Evolutionary conservation across 2,113 vertebrate genomes (phyloP).

Genomic region (Fregetta grallaria): DNA sequence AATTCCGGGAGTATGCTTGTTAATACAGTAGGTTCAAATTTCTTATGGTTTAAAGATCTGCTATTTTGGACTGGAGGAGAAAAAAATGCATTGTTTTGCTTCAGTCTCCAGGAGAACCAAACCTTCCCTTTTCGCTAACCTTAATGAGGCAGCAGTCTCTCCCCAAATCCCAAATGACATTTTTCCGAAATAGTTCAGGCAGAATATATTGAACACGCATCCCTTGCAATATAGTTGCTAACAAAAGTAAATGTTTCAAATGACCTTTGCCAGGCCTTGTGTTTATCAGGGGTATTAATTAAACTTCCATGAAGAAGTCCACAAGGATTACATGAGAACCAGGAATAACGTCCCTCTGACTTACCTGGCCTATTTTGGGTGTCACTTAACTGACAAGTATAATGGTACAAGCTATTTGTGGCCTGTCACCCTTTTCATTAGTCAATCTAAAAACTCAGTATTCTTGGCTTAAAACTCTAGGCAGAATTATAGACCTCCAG

Average conservation of each 20-base stretch:
- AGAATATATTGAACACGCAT: background rate
- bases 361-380: background rate
- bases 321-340: background rate
- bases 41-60: background rate
- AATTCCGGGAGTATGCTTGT: background rate
- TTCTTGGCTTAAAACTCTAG: background rate
- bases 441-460: background rate
- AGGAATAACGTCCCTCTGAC: background rate
- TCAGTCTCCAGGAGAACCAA: background rate
- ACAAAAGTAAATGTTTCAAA: slow-evolving; percentile 7
- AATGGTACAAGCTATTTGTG: background rate
- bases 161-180: slow-evolving; percentile 35
- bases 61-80: background rate
- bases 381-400: background rate
- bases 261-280: background rate
- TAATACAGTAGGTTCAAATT: background rate
- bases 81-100: background rate
- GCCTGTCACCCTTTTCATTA: background rate
- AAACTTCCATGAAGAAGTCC: background rate
- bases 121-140: background rate
- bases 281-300: slow-evolving; percentile 37
- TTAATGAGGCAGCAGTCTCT: slow-evolving; percentile 49
- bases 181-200: slow-evolving; percentile 20
- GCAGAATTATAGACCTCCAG: background rate
- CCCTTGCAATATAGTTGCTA: background rate